These are phyloP conservation scores for Thecophora atra DNA, from an alignment of 2,888 invertebrate genomes.

Conservation along the genomic window DNA sequence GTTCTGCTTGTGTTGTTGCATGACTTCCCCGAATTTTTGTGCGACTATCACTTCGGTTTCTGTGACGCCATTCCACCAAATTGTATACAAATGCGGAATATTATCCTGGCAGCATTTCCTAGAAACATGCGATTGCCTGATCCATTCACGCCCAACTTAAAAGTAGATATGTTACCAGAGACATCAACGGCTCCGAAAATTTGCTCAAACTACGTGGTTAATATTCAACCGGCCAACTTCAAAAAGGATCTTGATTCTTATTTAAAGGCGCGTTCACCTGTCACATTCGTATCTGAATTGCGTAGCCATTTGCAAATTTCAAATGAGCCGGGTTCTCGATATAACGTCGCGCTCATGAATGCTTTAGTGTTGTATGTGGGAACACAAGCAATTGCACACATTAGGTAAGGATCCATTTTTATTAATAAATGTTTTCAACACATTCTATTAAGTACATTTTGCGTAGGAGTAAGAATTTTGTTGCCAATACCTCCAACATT, in stretches of 20 bases:
- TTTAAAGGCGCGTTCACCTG: conserved; percentile 91
- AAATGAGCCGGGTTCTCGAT: conserved; percentile 88
- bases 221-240: conserved; percentile 88
- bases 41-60: conserved; percentile 98
- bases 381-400: conserved; percentile 92
- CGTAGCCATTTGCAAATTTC: conserved; percentile 88
- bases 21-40: conserved; percentile 99
- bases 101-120: conserved; percentile 97
- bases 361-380: conserved; percentile 98
- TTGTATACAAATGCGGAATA: conserved; percentile 98
- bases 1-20: conserved; percentile 95
- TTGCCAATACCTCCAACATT: conserved; percentile 97
- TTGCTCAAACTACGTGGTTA: conserved; percentile 84
- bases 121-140: conserved; percentile 98
- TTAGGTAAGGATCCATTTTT: conserved; percentile 65
- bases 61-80: conserved; percentile 99
- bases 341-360: conserved; percentile 96
- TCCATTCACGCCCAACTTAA: conserved; percentile 97
- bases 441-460: background rate
- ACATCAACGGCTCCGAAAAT: conserved; percentile 90
- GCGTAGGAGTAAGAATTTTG: conserved; percentile 82
- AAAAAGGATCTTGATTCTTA: conserved; percentile 98
- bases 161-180: conserved; percentile 88
- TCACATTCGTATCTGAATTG: conserved; percentile 93
- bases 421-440: background rate